These are phyloP conservation scores for Noctua janthina DNA, from an alignment of 2,888 invertebrate genomes.

Conservation along the genomic window DNA sequence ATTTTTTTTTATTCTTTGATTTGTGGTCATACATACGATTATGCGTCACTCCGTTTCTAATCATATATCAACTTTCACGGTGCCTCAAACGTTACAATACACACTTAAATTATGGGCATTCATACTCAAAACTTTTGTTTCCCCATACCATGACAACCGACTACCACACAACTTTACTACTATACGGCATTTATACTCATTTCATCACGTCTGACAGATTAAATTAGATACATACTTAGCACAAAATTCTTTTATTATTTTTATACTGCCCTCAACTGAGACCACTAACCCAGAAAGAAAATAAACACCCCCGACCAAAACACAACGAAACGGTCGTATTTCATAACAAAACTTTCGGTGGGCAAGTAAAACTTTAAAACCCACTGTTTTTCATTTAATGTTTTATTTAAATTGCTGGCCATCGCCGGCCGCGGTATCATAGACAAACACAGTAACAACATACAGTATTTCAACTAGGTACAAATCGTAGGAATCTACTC, in stretches of 20 bases:
- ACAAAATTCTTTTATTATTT: neutral
- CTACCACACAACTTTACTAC: neutral
- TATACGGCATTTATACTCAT: neutral
- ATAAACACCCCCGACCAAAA: conserved; percentile 21
- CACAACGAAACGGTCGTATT: conserved; percentile 24
- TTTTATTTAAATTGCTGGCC: conserved; percentile 40
- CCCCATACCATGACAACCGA: neutral
- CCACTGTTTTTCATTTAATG: conserved; percentile 40
- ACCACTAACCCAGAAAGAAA: conserved; percentile 22
- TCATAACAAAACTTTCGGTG: conserved; percentile 42
- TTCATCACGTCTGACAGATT: neutral
- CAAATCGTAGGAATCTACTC: neutral
- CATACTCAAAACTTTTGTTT: neutral
- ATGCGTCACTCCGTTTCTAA: neutral
- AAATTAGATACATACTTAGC: neutral
- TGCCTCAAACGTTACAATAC: too few species aligned
- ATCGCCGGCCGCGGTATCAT: neutral
- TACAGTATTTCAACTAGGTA: neutral
- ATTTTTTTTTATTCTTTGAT: neutral
- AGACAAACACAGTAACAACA: neutral
- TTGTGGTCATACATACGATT: neutral
- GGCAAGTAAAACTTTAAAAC: conserved; percentile 30
- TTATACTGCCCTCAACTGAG: neutral
- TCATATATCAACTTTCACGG: neutral
- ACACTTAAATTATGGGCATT: neutral